phyloP scores from a whole-genome alignment of 2,888 invertebrate species.

The Heliothis peltigera region DNA sequence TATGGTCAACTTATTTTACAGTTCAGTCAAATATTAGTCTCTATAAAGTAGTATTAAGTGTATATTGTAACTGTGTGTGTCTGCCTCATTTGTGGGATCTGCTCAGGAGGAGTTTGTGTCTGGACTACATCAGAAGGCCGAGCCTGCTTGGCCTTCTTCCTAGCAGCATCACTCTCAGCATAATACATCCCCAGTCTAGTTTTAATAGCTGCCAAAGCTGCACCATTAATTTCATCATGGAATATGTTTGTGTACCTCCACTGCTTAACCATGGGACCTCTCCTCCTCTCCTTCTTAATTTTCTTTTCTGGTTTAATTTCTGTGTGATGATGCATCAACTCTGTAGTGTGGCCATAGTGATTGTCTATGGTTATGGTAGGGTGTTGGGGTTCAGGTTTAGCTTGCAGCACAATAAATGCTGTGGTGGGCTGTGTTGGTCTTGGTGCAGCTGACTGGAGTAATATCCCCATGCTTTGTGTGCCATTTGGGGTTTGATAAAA shows the following conservation, averaged over 20 bases:
- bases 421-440: slow-evolving; percentile 81
- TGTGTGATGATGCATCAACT: slow-evolving; percentile 64
- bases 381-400: slow-evolving; percentile 82
- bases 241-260: slow-evolving; percentile 90
- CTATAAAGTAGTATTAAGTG: slow-evolving; percentile 57
- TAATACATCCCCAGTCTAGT: slow-evolving; percentile 88
- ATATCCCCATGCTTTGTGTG: slow-evolving; percentile 83
- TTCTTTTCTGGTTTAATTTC: slow-evolving; percentile 73
- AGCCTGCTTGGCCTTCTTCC: slow-evolving; percentile 84
- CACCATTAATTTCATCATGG: slow-evolving; percentile 89
- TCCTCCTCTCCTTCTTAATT: slow-evolving; percentile 83
- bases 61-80: slow-evolving; percentile 85
- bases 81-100: slow-evolving; percentile 77
- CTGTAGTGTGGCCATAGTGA: slow-evolving; percentile 70
- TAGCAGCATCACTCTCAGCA: slow-evolving; percentile 86
- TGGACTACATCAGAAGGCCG: slow-evolving; percentile 78
- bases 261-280: slow-evolving; percentile 87
- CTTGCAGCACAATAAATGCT: slow-evolving; percentile 84
- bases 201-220: slow-evolving; percentile 87
- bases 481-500: slow-evolving; percentile 86
- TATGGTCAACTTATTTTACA: slow-evolving; percentile 47
- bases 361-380: slow-evolving; percentile 76
- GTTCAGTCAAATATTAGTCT: slow-evolving; percentile 47
- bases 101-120: slow-evolving; percentile 76
- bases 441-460: slow-evolving; percentile 80